These are phyloP conservation scores for Catharus fuscescens DNA, from an alignment of 2,113 vertebrate genomes.

Conservation along the genomic window DNA sequence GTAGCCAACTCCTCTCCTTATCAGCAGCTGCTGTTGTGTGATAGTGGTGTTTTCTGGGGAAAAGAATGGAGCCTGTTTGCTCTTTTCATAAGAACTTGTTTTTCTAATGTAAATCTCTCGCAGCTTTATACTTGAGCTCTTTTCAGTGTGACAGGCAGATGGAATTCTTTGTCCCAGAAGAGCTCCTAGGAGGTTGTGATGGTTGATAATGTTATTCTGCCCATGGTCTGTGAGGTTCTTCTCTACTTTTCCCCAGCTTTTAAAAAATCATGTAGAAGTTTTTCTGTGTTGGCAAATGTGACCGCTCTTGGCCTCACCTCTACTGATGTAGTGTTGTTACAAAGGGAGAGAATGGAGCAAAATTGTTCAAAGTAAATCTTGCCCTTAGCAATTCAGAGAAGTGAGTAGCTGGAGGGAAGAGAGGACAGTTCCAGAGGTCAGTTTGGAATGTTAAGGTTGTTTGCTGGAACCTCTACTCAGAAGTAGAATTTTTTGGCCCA, in stretches of 20 bases:
- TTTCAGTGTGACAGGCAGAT: neutral
- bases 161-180: neutral
- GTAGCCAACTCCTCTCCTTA: slow-evolving; percentile 4
- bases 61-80: neutral
- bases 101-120: neutral
- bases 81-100: neutral
- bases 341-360: neutral
- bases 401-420: neutral
- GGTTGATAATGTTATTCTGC: neutral
- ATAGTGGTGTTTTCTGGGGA: neutral
- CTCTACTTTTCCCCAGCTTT: neutral
- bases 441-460: neutral
- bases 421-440: neutral
- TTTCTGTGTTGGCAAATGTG: neutral
- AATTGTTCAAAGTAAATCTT: neutral
- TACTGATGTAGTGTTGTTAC: neutral
- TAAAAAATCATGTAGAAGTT: neutral
- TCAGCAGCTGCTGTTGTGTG: neutral
- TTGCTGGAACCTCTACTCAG: neutral
- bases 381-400: neutral
- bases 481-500: neutral
- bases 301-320: neutral
- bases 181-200: neutral
- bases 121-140: neutral
- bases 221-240: neutral